These are phyloP conservation scores for Stichopus chloronotus DNA, from an alignment of 35 echinoderm and acorn worm genomes.

Conservation along the genomic window DNA sequence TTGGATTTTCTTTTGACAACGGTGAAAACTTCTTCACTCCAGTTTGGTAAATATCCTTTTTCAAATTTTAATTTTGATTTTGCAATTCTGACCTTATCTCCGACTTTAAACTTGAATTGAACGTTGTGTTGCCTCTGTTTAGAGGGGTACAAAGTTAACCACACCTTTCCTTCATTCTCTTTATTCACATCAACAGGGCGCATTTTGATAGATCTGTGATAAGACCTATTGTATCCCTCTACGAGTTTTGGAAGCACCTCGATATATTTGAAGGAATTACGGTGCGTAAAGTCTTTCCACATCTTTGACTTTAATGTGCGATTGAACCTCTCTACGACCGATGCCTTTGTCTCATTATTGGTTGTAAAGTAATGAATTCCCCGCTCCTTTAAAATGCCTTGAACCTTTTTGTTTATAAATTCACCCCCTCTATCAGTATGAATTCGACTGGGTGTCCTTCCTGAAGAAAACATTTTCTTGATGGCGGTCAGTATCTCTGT, in stretches of 20 bases:
- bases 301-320: constrained; percentile 59
- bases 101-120: background rate
- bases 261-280: constrained; percentile 1
- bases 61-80: constrained; percentile 51
- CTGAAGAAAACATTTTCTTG: too few relatives aligned
- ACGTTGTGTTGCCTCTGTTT: background rate
- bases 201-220: constrained; percentile 33
- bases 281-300: constrained; percentile 49
- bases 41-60: constrained; percentile 60
- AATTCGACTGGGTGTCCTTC: constrained; percentile 39
- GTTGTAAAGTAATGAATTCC: constrained; percentile 37
- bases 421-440: constrained; percentile 40
- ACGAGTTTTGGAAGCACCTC: constrained; percentile 18
- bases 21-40: constrained; percentile 22
- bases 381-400: background rate
- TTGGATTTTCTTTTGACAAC: constrained; percentile 12
- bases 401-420: background rate
- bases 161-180: constrained; percentile 26
- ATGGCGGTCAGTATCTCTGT: constrained; percentile 34
- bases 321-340: constrained; percentile 18
- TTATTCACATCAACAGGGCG: background rate
- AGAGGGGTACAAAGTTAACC: background rate
- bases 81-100: background rate
- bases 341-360: constrained; percentile 66
- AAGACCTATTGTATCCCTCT: background rate